Evolutionary conservation across 2,113 vertebrate species (phyloP), one percentile per base, ranked within the genome.

Genomic region (Eidolon helvum): DNA sequence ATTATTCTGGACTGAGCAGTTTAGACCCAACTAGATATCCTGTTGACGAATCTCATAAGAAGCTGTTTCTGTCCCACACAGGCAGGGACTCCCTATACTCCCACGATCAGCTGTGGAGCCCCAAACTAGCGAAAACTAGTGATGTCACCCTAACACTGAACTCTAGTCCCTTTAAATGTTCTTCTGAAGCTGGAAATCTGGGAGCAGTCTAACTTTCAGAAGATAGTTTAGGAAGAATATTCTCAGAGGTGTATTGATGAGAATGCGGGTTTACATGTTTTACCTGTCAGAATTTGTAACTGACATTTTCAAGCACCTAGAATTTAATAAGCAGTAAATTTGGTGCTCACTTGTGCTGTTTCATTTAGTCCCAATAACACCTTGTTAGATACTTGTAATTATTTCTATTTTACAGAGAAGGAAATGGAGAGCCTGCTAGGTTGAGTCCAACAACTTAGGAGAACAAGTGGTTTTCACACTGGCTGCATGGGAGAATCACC

Each of bases 21-120:
- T 92, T 80, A 83, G 48, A 59, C 59, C 75, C 59, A n/a, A 66
- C 33, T 43, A 66, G 69, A 18, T 45, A 68, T 80, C 63, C 90
- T 82, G 45, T 43, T 28, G 35, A 79, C 82, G 35, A 35, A 96
- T 90, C 92, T 59, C 12, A 33, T 63, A 97, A 94, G 97, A 96
- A 96, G 96, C 80, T 75, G 59, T 95, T 90, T 98, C 97, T 98
- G 96, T 98, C 71, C 77, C 50, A 22, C 65, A 14, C 9, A 87
- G 40, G 96, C 92, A 40, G 80, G 57, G 79, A 90, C 80, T 90
- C 95, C 24, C 43, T 93, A 30, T 89, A 26, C 45, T 96, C 48
- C 30, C 53, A 83, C 65, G 35, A 79, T 95, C 88, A 88, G 94
- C 88, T 85, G 87, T 79, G 79, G 48, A 40, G 40, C 38, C 48